phyloP scores from a whole-genome alignment of 2,113 vertebrate genomes.

The Gavialis gangeticus region DNA sequence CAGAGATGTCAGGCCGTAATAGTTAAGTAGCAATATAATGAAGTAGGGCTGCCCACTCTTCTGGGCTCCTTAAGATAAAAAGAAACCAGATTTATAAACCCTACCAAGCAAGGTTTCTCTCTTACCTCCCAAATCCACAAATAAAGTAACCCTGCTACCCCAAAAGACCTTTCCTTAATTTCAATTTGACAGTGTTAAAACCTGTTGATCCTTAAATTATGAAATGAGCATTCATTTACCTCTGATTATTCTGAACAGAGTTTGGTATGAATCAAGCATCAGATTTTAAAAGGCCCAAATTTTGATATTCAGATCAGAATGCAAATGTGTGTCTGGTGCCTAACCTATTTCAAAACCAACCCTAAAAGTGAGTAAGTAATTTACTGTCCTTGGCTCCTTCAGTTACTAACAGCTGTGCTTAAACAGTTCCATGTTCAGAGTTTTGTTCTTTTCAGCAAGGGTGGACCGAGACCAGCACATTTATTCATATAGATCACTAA shows the following conservation, averaged over 20 bases:
- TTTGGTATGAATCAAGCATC: not conserved
- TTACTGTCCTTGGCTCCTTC: not conserved
- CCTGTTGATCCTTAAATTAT: not conserved
- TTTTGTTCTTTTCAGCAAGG: not conserved
- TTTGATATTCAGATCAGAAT: not conserved
- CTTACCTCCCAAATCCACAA: not conserved
- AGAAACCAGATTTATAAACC: not conserved
- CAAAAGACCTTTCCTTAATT: not conserved
- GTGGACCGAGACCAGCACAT: not conserved
- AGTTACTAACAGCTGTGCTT: not conserved
- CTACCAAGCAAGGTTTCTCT: not conserved
- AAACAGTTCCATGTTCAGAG: not conserved
- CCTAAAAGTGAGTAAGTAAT: not conserved
- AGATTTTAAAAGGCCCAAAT: not conserved
- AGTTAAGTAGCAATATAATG: slow-evolving; percentile 1
- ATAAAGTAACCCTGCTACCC: accelerated
- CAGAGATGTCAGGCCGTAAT: not conserved
- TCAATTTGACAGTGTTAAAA: not conserved
- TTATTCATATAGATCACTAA: not conserved
- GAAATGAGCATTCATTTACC: not conserved
- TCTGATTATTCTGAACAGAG: not conserved
- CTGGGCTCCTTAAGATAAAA: not conserved
- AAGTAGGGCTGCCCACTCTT: not conserved
- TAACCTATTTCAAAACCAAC: accelerated
- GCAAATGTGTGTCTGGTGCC: not conserved